These are phyloP conservation scores for Dicrurus megarhynchus DNA, from an alignment of 2,113 vertebrate species.

Conservation along the genomic window DNA sequence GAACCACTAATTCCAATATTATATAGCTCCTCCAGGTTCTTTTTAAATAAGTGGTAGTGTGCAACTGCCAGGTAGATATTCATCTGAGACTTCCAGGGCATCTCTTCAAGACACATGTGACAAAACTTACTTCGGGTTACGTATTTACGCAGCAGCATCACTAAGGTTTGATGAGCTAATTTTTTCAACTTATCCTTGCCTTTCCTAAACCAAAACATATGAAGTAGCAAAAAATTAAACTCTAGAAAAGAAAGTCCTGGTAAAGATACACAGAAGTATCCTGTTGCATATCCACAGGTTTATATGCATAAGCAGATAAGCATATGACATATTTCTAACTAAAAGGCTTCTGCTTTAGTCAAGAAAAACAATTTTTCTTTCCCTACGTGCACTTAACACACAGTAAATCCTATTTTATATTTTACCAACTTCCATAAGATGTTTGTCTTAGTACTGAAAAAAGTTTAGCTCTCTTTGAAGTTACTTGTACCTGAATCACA, in stretches of 20 bases:
- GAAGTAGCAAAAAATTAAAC: neutral
- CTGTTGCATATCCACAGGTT: neutral
- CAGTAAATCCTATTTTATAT: neutral
- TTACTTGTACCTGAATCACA: neutral
- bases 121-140: slow-evolving; percentile 69
- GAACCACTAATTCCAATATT: slow-evolving; percentile 10
- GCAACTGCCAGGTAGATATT: slow-evolving; percentile 80
- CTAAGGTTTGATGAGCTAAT: slow-evolving; percentile 62
- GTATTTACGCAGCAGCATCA: slow-evolving; percentile 54
- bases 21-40: slow-evolving; percentile 57
- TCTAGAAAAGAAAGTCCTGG: neutral
- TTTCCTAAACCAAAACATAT: slow-evolving; percentile 41
- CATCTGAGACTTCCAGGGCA: slow-evolving; percentile 84
- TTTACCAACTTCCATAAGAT: neutral
- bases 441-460: neutral
- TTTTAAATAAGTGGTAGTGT: slow-evolving; percentile 77
- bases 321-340: neutral
- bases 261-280: neutral
- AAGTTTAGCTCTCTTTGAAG: neutral
- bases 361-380: neutral
- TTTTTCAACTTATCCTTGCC: slow-evolving; percentile 41
- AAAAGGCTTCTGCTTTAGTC: neutral
- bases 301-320: neutral
- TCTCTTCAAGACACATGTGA: slow-evolving; percentile 76
- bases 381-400: neutral